Conservation (phyloP, 2,797 vertebrate species). For the Ceryle rudis region DNA sequence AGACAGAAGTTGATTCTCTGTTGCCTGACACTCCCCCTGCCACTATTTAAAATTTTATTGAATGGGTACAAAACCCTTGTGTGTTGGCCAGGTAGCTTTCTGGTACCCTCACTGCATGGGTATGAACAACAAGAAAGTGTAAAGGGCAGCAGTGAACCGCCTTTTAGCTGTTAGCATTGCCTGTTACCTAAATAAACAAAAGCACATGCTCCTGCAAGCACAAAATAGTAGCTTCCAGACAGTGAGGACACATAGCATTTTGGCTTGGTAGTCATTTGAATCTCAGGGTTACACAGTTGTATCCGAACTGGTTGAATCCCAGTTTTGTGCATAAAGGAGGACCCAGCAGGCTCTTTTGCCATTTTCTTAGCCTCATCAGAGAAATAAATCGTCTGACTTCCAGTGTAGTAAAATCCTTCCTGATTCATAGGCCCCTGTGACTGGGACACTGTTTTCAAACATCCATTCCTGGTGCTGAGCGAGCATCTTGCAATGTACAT, state of each 20-base stretch:
- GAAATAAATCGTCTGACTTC: background rate
- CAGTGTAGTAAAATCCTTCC: background rate
- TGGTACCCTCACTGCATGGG: background rate
- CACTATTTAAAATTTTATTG: background rate
- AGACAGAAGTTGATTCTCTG: background rate
- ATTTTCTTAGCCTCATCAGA: background rate
- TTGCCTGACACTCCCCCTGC: background rate
- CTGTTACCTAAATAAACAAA: background rate
- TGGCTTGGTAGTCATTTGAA: background rate
- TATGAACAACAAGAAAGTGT: background rate
- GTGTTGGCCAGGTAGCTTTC: background rate
- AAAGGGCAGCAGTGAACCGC: background rate
- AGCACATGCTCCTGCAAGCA: background rate
- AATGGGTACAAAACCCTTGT: background rate
- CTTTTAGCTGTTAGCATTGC: background rate
- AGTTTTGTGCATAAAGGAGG: background rate
- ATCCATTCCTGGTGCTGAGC: background rate
- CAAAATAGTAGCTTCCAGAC: background rate
- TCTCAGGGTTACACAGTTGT: background rate
- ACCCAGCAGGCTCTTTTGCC: background rate
- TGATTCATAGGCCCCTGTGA: background rate
- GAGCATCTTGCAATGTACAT: background rate
- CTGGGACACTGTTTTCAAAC: background rate
- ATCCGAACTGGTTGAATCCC: background rate
- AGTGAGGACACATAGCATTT: accelerated